Conservation (phyloP, 2,113 vertebrate genomes). For the Ctenodactylus gundi region DNA sequence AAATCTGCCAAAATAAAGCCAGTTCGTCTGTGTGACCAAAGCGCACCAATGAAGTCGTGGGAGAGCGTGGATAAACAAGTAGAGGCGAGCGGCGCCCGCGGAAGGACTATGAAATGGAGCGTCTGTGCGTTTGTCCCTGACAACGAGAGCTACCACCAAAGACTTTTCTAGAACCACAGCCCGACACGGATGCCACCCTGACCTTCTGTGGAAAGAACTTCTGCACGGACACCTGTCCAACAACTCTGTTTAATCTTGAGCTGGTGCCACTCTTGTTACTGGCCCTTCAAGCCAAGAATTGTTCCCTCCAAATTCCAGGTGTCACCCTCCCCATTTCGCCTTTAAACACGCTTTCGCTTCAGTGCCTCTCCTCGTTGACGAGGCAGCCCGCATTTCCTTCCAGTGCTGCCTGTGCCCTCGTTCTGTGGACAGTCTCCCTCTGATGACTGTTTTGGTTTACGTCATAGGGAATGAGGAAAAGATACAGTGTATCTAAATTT, state of each 20-base stretch:
- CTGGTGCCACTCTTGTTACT: not conserved
- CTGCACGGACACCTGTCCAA: not conserved
- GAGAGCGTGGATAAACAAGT: too few species aligned
- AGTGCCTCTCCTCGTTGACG: accelerated
- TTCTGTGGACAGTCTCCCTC: not conserved
- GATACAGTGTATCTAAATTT: too few species aligned
- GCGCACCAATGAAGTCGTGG: too few species aligned
- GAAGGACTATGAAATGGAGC: accelerated
- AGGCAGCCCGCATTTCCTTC: accelerated
- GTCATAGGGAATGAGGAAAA: too few species aligned
- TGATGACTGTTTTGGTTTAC: too few species aligned
- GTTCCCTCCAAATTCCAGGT: too few species aligned
- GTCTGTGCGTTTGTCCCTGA: not conserved
- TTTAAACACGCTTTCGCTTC: not conserved
- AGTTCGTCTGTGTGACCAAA: too few species aligned
- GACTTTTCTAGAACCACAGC: not conserved
- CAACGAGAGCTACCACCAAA: too few species aligned
- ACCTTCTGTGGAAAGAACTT: not conserved
- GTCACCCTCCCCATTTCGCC: too few species aligned
- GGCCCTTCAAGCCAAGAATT: not conserved
- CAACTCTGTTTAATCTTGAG: too few species aligned
- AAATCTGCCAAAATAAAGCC: too few species aligned
- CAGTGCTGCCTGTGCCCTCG: not conserved
- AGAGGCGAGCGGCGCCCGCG: not conserved
- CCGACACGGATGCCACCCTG: not conserved